Evolutionary conservation across 2,113 vertebrate genomes (phyloP).

Genomic region (Strix aluco): DNA sequence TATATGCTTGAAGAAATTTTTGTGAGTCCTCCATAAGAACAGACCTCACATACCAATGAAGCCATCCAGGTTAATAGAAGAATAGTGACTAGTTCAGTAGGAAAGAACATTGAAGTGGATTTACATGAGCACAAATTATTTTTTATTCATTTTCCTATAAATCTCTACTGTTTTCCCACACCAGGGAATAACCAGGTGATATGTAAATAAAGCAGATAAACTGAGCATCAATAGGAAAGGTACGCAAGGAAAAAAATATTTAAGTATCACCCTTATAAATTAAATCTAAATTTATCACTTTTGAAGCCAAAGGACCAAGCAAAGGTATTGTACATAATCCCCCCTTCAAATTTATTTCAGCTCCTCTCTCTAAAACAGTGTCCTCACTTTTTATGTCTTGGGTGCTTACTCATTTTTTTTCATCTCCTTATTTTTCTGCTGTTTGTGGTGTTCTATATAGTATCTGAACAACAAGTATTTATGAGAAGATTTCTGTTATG

Average conservation of each 20-base stretch:
- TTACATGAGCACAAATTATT: background rate
- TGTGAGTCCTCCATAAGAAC: background rate
- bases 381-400: background rate
- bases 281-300: background rate
- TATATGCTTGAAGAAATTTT: background rate
- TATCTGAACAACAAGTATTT: background rate
- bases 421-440: background rate
- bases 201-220: background rate
- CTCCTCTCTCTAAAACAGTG: background rate
- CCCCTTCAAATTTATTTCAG: background rate
- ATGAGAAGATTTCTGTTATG: background rate
- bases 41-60: background rate
- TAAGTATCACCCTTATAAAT: background rate
- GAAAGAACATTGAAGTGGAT: background rate
- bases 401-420: background rate
- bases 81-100: background rate
- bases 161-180: background rate
- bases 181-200: background rate
- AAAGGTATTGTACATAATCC: background rate
- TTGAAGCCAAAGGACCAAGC: background rate
- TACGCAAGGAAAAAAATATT: background rate
- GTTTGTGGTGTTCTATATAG: background rate
- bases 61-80: background rate
- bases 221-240: background rate
- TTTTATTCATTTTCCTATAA: background rate